A percentile compares a stretch with the other conserved stretches of the same genome.
Evolutionary conservation across 2,113 vertebrate species (phyloP).

Genomic region (Orthochromis indermauri): DNA sequence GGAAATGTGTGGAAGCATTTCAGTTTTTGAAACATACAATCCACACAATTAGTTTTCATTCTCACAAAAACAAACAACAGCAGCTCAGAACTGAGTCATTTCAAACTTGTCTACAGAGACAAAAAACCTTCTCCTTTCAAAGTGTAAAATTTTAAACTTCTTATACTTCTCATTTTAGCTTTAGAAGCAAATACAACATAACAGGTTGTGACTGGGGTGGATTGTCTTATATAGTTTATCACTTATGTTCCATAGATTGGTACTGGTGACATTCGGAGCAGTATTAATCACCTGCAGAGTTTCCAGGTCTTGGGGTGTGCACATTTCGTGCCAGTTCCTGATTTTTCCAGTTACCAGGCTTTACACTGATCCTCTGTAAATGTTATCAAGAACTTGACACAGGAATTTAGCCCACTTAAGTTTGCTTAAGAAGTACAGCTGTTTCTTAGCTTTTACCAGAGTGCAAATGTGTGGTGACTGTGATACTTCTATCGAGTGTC

Average conservation of each 20-base stretch:
- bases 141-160: not conserved
- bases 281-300: not conserved
- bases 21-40: not conserved
- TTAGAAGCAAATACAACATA: not conserved
- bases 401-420: not conserved
- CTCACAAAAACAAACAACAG: not conserved
- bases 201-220: not conserved
- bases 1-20: not conserved
- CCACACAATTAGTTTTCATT: not conserved
- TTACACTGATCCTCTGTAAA: not conserved
- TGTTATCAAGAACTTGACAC: not conserved
- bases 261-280: not conserved
- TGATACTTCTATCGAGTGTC: not conserved
- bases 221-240: not conserved
- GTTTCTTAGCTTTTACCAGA: not conserved
- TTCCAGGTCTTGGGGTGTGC: not conserved
- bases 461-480: not conserved
- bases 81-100: not conserved
- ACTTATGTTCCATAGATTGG: not conserved
- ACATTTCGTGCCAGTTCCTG: not conserved
- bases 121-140: not conserved
- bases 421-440: not conserved
- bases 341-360: not conserved
- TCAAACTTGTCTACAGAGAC: not conserved
- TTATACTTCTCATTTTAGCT: not conserved